A percentile compares a stretch with the other conserved stretches of the same genome.
Conservation (phyloP, 2,797 vertebrate genomes). For the Argentina silus region DNA sequence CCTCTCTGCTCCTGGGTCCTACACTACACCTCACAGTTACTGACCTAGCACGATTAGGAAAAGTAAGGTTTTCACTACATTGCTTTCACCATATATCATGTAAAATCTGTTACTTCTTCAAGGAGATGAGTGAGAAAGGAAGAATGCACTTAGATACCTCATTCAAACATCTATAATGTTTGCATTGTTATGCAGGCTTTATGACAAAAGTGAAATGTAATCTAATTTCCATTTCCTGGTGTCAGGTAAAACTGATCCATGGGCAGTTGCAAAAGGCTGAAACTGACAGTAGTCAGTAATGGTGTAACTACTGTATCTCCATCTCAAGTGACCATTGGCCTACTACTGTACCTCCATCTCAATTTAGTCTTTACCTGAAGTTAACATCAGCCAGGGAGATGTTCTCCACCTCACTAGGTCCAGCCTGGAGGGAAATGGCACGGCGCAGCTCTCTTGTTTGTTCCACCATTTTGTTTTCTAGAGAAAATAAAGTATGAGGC, state of each 20-base stretch:
- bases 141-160: background rate
- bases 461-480: conserved; percentile 77
- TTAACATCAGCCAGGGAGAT: conserved; percentile 43
- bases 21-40: too few species aligned
- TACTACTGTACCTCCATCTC: too few species aligned
- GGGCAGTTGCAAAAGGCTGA: background rate
- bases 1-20: too few species aligned
- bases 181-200: background rate
- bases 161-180: background rate
- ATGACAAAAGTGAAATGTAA: background rate
- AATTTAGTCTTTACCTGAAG: conserved; percentile 69
- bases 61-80: background rate
- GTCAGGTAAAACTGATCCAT: background rate
- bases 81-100: background rate
- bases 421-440: conserved; percentile 72
- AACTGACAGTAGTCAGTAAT: conserved; percentile 12
- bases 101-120: background rate
- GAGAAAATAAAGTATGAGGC: conserved; percentile 20
- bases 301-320: too few species aligned
- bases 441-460: conserved; percentile 58
- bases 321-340: too few species aligned
- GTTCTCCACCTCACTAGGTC: conserved; percentile 70
- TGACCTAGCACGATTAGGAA: too few species aligned
- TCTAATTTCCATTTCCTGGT: background rate
- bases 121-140: background rate